Conservation (phyloP, 2,888 invertebrate species). For the Heliconius aoede region DNA sequence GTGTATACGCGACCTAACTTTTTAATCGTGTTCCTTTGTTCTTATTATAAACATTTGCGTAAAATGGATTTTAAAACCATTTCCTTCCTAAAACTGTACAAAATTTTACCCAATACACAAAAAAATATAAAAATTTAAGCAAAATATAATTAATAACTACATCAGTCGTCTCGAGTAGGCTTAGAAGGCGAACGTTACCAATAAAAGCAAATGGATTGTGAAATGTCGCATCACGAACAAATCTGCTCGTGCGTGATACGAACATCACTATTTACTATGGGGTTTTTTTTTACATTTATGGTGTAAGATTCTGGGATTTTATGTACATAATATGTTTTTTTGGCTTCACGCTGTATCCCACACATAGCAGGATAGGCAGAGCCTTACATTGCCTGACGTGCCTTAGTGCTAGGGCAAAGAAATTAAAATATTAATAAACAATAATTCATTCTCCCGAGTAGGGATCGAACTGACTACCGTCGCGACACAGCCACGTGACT, state of each 20-base stretch:
- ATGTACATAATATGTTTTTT: not conserved
- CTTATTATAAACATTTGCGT: not conserved
- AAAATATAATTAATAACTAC: slow-evolving; percentile 37
- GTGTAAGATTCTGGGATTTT: not conserved
- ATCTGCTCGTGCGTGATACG: slow-evolving; percentile 37
- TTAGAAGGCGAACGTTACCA: slow-evolving; percentile 37
- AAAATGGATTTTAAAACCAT: not conserved
- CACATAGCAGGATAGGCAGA: too few relatives aligned
- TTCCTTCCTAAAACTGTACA: too few relatives aligned
- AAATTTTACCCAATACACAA: not conserved
- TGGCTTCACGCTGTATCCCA: too few relatives aligned
- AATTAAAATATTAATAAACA: too few relatives aligned
- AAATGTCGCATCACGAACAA: slow-evolving; percentile 33
- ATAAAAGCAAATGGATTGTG: slow-evolving; percentile 46
- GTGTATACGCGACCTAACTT: not conserved
- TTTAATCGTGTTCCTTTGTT: slow-evolving; percentile 4
- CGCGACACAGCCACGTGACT: too few relatives aligned
- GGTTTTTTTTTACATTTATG: not conserved
- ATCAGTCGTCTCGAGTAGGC: slow-evolving; percentile 36
- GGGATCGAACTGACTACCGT: too few relatives aligned
- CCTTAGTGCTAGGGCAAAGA: too few relatives aligned
- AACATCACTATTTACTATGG: slow-evolving; percentile 29
- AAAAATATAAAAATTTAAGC: slow-evolving; percentile 11
- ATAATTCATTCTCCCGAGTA: too few relatives aligned
- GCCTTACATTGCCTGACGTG: too few relatives aligned